Evolutionary conservation across 1,140 invertebrate species (phyloP), one percentile per base, ranked within the genome.

Genomic region (Zaprionus ghesquierei): DNA sequence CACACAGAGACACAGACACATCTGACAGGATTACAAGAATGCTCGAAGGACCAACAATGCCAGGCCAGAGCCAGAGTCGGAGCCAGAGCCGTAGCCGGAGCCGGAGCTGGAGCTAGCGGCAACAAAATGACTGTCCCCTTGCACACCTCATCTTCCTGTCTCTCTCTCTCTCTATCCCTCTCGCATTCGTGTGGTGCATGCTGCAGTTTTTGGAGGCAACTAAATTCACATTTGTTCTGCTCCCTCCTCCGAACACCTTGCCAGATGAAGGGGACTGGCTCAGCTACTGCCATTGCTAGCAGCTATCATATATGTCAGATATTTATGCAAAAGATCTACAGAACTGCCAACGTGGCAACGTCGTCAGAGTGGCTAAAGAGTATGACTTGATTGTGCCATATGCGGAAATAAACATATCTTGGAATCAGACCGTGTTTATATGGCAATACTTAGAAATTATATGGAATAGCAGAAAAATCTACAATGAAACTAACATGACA

Each of bases 21-120:
- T 79, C 77, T 84, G 79, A 77, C 84, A 89, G 84, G 84, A 89
- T 84, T 89, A 89, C 84, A 89, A 84, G 73, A 89, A 89, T 72
- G 63, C 84, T 89, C 84, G 31, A 80, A 84, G 84, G 84, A 89
- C 79, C 79, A 76, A 84, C 79, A 89, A 89, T 75, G 77, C 69
- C 69, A 69, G 78, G 50, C 49, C 65, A 51, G 23, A 18, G 29
- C 35, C 61, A 13, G n/a, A n/a, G n/a, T n/a, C n/a, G n/a, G 27
- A 29, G 27, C 27, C 27, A 5, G 2, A 29, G 27, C 25, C 25
- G 25, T 2, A 25, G 25, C 27, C 5, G 5, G 5, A 29, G 27
- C 27, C 5, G 27, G 27, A 29, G 20, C 18, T 10, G 9, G 20
- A 51, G 77, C 49, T 27, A 55, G 23, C 10, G 62, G 56, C 75